These are phyloP conservation scores for Drosophila orena DNA, from an alignment of 1,140 invertebrate genomes.

Conservation along the genomic window DNA sequence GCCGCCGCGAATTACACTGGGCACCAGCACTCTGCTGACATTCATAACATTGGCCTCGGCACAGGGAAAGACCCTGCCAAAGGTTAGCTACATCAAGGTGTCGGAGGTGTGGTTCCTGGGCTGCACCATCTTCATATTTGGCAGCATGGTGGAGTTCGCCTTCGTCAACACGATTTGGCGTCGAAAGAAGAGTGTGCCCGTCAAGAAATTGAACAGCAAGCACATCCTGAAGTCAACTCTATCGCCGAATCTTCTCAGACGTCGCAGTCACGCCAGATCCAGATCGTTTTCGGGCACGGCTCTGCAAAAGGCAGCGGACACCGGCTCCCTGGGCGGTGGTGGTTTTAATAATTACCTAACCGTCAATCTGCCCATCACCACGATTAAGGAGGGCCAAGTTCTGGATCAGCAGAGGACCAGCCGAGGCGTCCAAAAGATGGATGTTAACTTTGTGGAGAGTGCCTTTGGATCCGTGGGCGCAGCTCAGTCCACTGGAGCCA, in stretches of 20 bases:
- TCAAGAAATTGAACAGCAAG: slow-evolving; percentile 93
- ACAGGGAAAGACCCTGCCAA: slow-evolving; percentile 92
- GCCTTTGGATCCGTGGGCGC: slow-evolving; percentile 21
- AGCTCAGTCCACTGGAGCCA: background rate
- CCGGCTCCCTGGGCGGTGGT: slow-evolving; percentile 71
- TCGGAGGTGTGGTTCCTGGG: slow-evolving; percentile 96
- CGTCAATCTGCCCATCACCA: slow-evolving; percentile 73
- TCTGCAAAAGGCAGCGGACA: slow-evolving; percentile 84
- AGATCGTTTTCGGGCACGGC: slow-evolving; percentile 90
- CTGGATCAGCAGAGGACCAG: slow-evolving; percentile 15
- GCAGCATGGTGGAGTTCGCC: slow-evolving; percentile 94
- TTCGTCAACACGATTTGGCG: slow-evolving; percentile 95
- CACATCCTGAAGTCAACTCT: slow-evolving; percentile 93
- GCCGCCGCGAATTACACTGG: slow-evolving; percentile 91
- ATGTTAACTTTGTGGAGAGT: slow-evolving; percentile 64
- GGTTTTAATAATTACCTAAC: slow-evolving; percentile 77
- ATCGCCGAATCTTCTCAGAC: slow-evolving; percentile 88
- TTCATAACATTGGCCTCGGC: slow-evolving; percentile 94
- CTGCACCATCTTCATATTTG: slow-evolving; percentile 93
- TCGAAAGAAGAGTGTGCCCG: slow-evolving; percentile 91
- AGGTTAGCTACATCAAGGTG: slow-evolving; percentile 96
- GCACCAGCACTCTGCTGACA: slow-evolving; percentile 93
- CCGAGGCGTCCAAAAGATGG: slow-evolving; percentile 18
- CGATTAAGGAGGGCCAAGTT: slow-evolving; percentile 69
- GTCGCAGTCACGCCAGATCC: slow-evolving; percentile 89